These are phyloP conservation scores for Catostylus mosaicus DNA, from an alignment of 30 jellyfish, hydroid and myxozoan genomes.

Conservation along the genomic window DNA sequence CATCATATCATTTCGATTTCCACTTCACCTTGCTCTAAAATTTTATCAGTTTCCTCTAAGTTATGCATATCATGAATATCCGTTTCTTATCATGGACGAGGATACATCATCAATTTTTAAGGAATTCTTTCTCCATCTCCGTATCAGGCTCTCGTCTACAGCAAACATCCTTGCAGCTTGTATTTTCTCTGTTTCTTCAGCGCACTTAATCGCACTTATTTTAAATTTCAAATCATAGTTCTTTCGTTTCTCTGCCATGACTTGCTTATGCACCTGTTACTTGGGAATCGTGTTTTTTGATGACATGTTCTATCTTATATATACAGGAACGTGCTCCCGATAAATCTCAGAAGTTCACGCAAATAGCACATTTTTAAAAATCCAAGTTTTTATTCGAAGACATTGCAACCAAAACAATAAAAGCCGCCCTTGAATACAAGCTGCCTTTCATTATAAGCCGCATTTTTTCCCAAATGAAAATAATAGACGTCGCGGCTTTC, in stretches of 20 bases:
- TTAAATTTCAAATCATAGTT: slow-evolving; percentile 44
- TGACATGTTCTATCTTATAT: slow-evolving; percentile 15
- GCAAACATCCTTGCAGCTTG: slow-evolving; percentile 53
- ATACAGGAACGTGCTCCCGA: background rate
- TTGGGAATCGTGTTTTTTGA: slow-evolving; percentile 29
- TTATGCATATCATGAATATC: no score
- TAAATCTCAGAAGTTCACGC: slow-evolving; percentile 7
- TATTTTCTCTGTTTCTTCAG: slow-evolving; percentile 48
- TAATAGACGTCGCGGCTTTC: slow-evolving; percentile 14
- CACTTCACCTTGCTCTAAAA: no score
- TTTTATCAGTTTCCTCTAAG: no score
- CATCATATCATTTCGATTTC: no score
- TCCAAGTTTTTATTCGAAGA: slow-evolving; percentile 2
- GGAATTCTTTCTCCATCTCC: slow-evolving; percentile 27
- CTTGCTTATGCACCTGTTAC: slow-evolving; percentile 34
- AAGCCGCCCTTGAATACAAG: slow-evolving; percentile 35
- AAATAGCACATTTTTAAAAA: background rate
- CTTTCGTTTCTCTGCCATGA: slow-evolving; percentile 43
- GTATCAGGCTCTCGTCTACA: slow-evolving; percentile 43
- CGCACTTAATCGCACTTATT: slow-evolving; percentile 43
- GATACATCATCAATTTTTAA: slow-evolving; percentile 21
- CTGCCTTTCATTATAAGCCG: slow-evolving; percentile 42
- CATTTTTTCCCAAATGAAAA: slow-evolving; percentile 24
- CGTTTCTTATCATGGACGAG: slow-evolving; percentile 9
- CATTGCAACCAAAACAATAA: no score